Evolutionary conservation across 2,888 invertebrate species (phyloP), one percentile per base, ranked within the genome.

Genomic region (Leucophora obtusa): DNA sequence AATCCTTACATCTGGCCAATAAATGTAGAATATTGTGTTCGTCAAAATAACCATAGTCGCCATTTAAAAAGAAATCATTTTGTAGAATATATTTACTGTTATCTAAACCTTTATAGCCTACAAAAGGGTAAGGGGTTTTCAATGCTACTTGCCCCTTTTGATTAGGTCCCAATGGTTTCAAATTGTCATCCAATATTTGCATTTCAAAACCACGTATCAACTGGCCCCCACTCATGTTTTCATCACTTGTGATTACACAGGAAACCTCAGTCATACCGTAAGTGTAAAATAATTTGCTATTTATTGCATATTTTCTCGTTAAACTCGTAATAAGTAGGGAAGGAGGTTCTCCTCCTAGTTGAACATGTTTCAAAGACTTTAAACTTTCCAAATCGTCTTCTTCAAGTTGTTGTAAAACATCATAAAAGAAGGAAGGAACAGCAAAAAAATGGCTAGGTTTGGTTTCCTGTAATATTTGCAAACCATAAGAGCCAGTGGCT

Each of bases 181-280:
- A 47, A 1, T 82, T 15, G 0, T 83, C 82, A 59, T 83, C 82
- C 8, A 84, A 24, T 17, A 84, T 60, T 63, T 82, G 84, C 56
- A 82, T 73, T 76, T 75, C 66, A 5, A 82, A 60, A 9, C 82
- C 82, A 0, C 74, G 63, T n/a, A 43, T 51, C 8, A 84, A 54
- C 17, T 50, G 56, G 0, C 83, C 83, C 2, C 82, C 84, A 63
- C 74, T 79, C 3, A 82, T 51, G 5, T 38, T 2, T 14, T 82
- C 80, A 53, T 81, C 81, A 15, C 80, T 74, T n/a, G 79, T 82
- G 8, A 84, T 80, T 8, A 65, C 53, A 6, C 84, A 80, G 5
- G 80, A 69, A 10, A 83, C 66, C 51, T 84, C 84, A 0, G 84
- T 82, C 83, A 84, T 84, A 11, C 84, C 83, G 28, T 84, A 84